Evolutionary conservation across 2,797 vertebrate species (phyloP), one percentile per base, ranked within the genome.

Genomic region (Calcarius lapponicus): DNA sequence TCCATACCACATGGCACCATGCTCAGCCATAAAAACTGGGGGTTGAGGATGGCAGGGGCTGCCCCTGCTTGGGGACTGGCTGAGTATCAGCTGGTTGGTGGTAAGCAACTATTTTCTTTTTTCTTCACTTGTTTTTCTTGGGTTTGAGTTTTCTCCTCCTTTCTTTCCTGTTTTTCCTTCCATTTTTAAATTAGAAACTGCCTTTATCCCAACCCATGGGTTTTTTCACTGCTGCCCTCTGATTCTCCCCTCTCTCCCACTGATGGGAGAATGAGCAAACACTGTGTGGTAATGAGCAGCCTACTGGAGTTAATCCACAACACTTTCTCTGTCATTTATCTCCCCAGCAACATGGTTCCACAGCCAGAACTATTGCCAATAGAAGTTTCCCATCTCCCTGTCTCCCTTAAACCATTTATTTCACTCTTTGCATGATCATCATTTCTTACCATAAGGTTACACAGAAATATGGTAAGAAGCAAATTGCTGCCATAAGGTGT

Each of bases 131-230:
- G 31, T 22, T 56, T 80, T 73, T 40, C 19, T 65, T 42, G 3
- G 8, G 5, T 51, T 57, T 43, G 19, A 1, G 2, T 11, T 69
- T 43, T 28, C 13, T 6, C 7, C 10, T 18, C 4, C 3, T 29
- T 9, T 16, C 10, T 19, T 42, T 43, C 28, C 47, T 54, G 31
- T 4, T 25, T 34, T 51, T 47, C 14, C 32, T 36, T 66, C 17
- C 3, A n/a, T 51, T 88, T 81, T 71, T 42, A 20, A 54, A 50
- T 71, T 45, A 78, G 9, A 48, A 83, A 69, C 20, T 28, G n/a
- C 24, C 45, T 58, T 61, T 42, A 56, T 26, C 31, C 42, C 36
- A 75, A 26, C 8, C 8, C 32, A n/a, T 2, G 1, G 10, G 26
- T 54, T 58, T 62, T 58, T 53, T 53, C 29, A 50, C 21, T 75